These are phyloP conservation scores for Pelecanoides urinatrix DNA, from an alignment of 2,113 vertebrate species.

Conservation along the genomic window DNA sequence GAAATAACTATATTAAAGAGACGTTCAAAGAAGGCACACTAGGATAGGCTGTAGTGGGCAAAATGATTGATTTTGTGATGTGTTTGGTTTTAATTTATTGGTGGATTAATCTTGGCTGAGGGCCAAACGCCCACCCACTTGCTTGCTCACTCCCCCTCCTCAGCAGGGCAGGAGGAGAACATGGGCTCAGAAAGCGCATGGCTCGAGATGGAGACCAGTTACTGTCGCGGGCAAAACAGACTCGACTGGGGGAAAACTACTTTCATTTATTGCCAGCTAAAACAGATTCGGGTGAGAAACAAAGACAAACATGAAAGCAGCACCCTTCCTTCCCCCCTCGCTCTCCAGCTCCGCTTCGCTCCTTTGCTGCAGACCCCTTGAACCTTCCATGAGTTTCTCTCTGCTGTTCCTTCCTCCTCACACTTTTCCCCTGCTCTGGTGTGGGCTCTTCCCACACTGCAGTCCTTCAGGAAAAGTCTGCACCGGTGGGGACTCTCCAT, in stretches of 20 bases:
- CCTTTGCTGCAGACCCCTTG: rapidly evolving
- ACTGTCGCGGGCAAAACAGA: neutral
- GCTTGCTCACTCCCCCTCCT: rapidly evolving
- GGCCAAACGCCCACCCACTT: neutral
- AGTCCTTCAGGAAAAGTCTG: neutral
- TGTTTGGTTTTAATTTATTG: neutral
- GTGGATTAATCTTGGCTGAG: neutral
- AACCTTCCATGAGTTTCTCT: neutral
- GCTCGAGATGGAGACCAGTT: neutral
- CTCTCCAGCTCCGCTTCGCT: neutral
- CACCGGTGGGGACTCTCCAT: neutral
- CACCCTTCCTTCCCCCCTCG: neutral
- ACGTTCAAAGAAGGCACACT: neutral
- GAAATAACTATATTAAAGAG: neutral
- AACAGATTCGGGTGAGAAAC: neutral
- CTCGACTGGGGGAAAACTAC: neutral
- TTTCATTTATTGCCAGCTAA: neutral
- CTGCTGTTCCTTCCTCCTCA: neutral
- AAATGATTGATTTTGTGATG: neutral
- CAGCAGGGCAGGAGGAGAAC: neutral
- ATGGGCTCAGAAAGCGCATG: neutral
- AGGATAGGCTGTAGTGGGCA: neutral
- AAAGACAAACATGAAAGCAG: neutral
- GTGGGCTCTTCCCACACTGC: neutral
- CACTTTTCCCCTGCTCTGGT: rapidly evolving